Evolutionary conservation across 2,888 invertebrate genomes (phyloP), one percentile per base, ranked within the genome.

Genomic region (Gibbula magus): DNA sequence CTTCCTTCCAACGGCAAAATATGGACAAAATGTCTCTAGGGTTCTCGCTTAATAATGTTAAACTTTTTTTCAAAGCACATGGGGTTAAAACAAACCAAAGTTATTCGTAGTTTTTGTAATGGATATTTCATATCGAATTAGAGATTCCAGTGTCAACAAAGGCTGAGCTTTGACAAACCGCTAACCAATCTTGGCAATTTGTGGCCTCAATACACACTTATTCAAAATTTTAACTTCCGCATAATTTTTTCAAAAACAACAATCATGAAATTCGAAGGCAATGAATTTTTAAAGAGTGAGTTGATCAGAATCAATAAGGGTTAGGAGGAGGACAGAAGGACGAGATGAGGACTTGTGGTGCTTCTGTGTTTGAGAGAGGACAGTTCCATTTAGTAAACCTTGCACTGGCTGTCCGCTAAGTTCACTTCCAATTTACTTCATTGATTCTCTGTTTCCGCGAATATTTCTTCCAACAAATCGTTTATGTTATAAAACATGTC

Each of bases 121-220:
- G 61, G 61, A 61, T 61, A 61, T 61, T 61, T 61, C 61, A 61
- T 61, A 61, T 61, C 61, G 29, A 61, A 29, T 61, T 61, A 61
- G 29, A 29, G 29, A 16, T 61, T 25, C 3, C n/a, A n/a, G 61
- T 61, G 61, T 61, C 61, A 61, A 61, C 61, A 61, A 61, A 61
- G 29, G 61, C 61, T 13, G 29, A 25, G 61, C 25, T 29, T 29
- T 29, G 29, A 61, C 61, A 61, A 61, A 61, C 25, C 18, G 22
- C 29, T 25, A 61, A 18, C 61, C 61, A 25, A 61, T 29, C 29
- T 61, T 61, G 61, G 25, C 29, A 61, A 61, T 25, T 61, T 61
- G 25, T 4, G 29, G 22, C 61, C 61, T 61, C 25, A 61, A 61
- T 29, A 61, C 25, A 29, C 61, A 61, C 61, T 29, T 22, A 29